Conservation (phyloP, 2,797 vertebrate genomes). For the Sebastes itinus region DNA sequence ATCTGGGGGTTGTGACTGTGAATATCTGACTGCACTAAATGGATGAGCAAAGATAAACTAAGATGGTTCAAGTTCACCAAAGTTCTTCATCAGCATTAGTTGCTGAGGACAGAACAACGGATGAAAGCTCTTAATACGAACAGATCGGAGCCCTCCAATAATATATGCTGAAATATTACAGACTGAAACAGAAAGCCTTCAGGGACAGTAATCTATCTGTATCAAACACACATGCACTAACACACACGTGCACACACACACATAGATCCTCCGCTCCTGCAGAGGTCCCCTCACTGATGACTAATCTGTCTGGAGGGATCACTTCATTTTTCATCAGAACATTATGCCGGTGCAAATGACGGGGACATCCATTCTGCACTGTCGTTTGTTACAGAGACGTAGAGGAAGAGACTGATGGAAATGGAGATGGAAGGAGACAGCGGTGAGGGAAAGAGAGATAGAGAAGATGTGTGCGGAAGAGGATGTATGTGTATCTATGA, state of each 20-base stretch:
- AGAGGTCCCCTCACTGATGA: slow-evolving; percentile 70
- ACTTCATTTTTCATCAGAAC: slow-evolving; percentile 80
- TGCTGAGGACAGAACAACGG: slow-evolving; percentile 36
- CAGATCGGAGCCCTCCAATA: slow-evolving; percentile 39
- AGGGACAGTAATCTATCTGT: slow-evolving; percentile 56
- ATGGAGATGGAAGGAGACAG: slow-evolving; percentile 18
- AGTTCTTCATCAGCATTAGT: slow-evolving; percentile 45
- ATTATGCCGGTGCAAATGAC: slow-evolving; percentile 75
- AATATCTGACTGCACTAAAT: slow-evolving; percentile 19
- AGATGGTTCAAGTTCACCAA: slow-evolving; percentile 40
- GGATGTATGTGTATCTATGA: background rate
- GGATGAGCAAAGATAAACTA: slow-evolving; percentile 26
- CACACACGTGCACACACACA: background rate
- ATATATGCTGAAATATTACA: slow-evolving; percentile 66
- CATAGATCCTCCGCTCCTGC: slow-evolving; percentile 19
- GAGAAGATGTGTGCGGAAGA: background rate
- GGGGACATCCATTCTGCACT: slow-evolving; percentile 71
- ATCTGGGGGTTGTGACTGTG: background rate
- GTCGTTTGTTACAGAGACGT: slow-evolving; percentile 57
- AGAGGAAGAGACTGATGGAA: slow-evolving; percentile 17
- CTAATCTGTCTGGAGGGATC: slow-evolving; percentile 74
- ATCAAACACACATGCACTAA: slow-evolving; percentile 2
- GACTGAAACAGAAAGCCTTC: slow-evolving; percentile 49
- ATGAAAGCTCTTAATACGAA: slow-evolving; percentile 51
- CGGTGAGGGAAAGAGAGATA: background rate